Evolutionary conservation across 2,113 vertebrate species (phyloP), one percentile per base, ranked within the genome.

Genomic region (Cochlearius cochlearius): DNA sequence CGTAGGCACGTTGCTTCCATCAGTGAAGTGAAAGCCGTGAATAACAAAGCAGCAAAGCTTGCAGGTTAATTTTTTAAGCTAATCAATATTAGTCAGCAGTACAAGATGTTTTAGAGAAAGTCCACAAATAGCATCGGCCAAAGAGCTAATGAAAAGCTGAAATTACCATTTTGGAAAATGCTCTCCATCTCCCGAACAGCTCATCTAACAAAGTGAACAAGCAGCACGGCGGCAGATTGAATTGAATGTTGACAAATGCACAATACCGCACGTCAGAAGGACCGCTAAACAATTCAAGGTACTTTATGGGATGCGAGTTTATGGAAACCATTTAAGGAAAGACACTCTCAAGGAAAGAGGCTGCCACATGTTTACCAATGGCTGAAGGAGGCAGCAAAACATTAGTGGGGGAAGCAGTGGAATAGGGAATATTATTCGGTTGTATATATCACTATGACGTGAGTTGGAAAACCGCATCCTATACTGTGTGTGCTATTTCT

Each of bases 91-190:
- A 93, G 94, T 68, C 71, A 88, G 92, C 41, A 20, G 77, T 58
- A 67, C 78, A 86, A 88, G 85, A 86, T 86, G 88, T 83, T 96
- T 97, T 41, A 83, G 85, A 92, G 87, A 56, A 96, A 76, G 85
- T 29, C 81, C 93, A 76, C 81, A 69, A 96, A 97, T 36, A 92
- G 84, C 34, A 5, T 7, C 2, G 53, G 85, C 94, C 96, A 79
- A 94, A 85, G 85, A 95, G 90, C 88, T 93, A 92, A 95, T 66
- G 88, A 88, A 90, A 93, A 95, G 81, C 90, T 90, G 81, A 27
- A 88, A 95, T 90, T 60, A 86, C 64, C 87, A 50, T 88, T 90
- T 62, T 87, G 87, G 87, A 94, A 88, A 88, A 43, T 2, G 50
- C 85, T 92, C 53, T 92, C 85, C 92, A 80, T 95, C 92, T 94